These are phyloP conservation scores for Mercenaria mercenaria DNA, from an alignment of 1,140 invertebrate genomes.

Conservation along the genomic window DNA sequence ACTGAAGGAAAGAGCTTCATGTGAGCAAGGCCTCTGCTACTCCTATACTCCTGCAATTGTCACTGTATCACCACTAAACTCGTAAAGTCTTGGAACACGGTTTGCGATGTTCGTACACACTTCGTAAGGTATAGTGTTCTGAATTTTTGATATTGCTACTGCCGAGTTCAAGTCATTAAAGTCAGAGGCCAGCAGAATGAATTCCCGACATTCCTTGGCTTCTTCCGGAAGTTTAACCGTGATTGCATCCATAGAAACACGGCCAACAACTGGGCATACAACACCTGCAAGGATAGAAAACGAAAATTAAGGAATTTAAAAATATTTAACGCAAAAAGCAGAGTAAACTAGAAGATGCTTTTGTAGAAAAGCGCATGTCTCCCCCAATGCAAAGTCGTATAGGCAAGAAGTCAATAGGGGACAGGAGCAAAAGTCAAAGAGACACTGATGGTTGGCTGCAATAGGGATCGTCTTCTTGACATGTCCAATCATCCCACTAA, in stretches of 20 bases:
- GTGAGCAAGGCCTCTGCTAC: too few relatives aligned
- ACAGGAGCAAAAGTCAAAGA: too few relatives aligned
- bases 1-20: too few relatives aligned
- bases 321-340: too few relatives aligned
- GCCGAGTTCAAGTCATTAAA: slow-evolving; percentile 64
- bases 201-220: slow-evolving; percentile 26
- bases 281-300: slow-evolving; percentile 63
- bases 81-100: slow-evolving; percentile 72
- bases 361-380: too few relatives aligned
- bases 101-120: slow-evolving; percentile 68
- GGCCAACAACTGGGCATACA: slow-evolving; percentile 70
- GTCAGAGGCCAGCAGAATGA: slow-evolving; percentile 70
- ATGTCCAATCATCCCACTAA: too few relatives aligned
- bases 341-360: too few relatives aligned
- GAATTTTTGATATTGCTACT: slow-evolving; percentile 60
- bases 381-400: too few relatives aligned
- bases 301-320: too few relatives aligned
- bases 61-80: background rate
- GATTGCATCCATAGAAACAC: slow-evolving; percentile 78
- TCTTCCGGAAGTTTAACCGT: slow-evolving; percentile 68
- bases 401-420: too few relatives aligned
- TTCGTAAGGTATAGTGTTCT: slow-evolving; percentile 74
- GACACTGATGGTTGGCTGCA: too few relatives aligned
- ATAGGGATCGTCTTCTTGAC: too few relatives aligned
- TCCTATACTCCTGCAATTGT: background rate